Conservation (phyloP, 2,113 vertebrate genomes). For the Hipposideros armiger region DNA sequence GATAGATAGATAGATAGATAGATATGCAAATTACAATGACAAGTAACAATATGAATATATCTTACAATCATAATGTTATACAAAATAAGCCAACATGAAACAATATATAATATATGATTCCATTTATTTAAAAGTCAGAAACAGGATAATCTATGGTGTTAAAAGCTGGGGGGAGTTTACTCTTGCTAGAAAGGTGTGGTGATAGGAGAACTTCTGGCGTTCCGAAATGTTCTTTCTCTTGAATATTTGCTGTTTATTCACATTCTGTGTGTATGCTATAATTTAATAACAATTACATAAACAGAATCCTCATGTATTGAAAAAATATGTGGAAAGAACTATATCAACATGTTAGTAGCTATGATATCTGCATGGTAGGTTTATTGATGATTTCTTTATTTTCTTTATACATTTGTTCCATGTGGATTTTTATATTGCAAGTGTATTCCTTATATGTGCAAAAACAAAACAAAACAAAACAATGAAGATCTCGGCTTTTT, state of each 20-base stretch:
- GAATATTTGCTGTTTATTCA: background rate
- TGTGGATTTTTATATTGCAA: background rate
- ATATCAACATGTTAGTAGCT: background rate
- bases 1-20: background rate
- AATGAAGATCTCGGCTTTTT: background rate
- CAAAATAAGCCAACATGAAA: background rate
- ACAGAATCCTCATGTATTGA: background rate
- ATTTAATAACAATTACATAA: background rate
- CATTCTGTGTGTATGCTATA: background rate
- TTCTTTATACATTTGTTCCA: background rate
- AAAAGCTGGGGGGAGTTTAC: background rate
- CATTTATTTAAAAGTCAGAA: conserved; percentile 3
- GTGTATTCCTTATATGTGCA: background rate
- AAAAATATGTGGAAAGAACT: background rate
- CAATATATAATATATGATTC: background rate
- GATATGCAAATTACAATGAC: background rate
- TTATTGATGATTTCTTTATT: background rate
- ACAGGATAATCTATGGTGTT: background rate
- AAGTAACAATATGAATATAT: background rate
- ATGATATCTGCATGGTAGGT: background rate
- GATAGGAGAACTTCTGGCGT: background rate
- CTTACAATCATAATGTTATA: background rate
- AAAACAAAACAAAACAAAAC: background rate
- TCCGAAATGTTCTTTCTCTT: background rate
- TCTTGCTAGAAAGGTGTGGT: background rate